Evolutionary conservation across 1,140 invertebrate species (phyloP), one percentile per base, ranked within the genome.

Genomic region (Cecropterus lyciades): DNA sequence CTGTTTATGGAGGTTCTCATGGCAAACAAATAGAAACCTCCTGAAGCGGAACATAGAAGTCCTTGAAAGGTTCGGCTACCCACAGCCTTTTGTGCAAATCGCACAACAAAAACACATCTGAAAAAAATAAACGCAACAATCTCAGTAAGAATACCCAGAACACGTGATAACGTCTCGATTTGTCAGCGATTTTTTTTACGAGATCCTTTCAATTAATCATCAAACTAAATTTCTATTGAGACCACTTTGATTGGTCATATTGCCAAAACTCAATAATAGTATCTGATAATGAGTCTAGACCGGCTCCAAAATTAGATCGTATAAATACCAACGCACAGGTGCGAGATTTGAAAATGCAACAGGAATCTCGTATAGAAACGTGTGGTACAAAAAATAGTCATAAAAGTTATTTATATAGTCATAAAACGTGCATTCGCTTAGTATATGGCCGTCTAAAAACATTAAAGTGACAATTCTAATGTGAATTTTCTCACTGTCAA

Each of bases 41-140:
- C 85, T 89, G 86, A 89, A 91, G 88, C 86, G 79, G 68, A 82
- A 85, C 81, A 66, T 43, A 51, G 43, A 27, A 84, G 79, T 78
- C 86, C 85, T 89, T 89, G 85, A 84, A 76, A 81, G 72, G 88
- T 91, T 91, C 83, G 77, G 67, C 71, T 75, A 88, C 85, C 85
- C 77, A 71, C 67, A 71, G 57, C 52, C 79, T 82, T 83, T 87
- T 84, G 78, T 87, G 72, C 62, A 68, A 73, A 75, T 76, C 69
- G 65, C 16, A 64, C 59, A 49, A 67, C 70, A 77, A 82, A 77
- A 80, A 74, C 71, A 65, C 59, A 13, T 59, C 67, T 80, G 72
- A 83, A 82, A 85, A 84, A 80, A 78, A 66, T 52, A 69, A 74
- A 72, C 67, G 68, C 65, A 72, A 75, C 69, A 80, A 78, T 79